Conservation (phyloP, 2,888 invertebrate genomes). For the Pachymerium ferrugineum region DNA sequence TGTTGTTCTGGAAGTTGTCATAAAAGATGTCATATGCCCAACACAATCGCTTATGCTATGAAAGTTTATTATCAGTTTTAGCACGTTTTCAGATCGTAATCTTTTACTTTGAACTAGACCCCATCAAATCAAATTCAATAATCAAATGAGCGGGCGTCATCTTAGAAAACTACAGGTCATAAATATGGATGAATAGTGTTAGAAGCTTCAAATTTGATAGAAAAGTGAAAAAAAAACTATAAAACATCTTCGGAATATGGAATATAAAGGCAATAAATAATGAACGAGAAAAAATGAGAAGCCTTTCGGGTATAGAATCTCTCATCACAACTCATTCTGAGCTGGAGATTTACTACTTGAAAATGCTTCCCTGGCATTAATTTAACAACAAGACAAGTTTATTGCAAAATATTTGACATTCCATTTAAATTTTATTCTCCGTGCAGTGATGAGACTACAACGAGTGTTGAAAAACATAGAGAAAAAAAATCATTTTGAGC, state of each 20-base stretch:
- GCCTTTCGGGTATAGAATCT: neutral
- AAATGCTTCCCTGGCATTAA: neutral
- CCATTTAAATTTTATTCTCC: neutral
- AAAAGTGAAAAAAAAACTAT: neutral
- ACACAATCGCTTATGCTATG: too few relatives aligned
- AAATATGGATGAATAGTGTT: neutral
- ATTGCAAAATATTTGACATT: neutral
- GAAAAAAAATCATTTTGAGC: neutral
- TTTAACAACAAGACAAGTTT: neutral
- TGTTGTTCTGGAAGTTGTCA: too few relatives aligned
- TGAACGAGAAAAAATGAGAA: neutral
- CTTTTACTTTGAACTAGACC: neutral
- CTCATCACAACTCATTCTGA: neutral
- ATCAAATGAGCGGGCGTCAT: neutral
- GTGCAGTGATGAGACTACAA: neutral
- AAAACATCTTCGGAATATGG: neutral
- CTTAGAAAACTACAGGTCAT: neutral
- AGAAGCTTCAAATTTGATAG: neutral
- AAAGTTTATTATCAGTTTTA: too few relatives aligned
- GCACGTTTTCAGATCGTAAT: neutral
- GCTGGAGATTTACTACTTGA: neutral
- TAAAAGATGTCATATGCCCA: too few relatives aligned
- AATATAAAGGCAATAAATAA: constrained; percentile 4
- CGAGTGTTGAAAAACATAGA: neutral
- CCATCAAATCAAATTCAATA: neutral